Base-by-base conservation (phyloP, 2,888 invertebrate species). In the Microchrysa polita region DNA sequence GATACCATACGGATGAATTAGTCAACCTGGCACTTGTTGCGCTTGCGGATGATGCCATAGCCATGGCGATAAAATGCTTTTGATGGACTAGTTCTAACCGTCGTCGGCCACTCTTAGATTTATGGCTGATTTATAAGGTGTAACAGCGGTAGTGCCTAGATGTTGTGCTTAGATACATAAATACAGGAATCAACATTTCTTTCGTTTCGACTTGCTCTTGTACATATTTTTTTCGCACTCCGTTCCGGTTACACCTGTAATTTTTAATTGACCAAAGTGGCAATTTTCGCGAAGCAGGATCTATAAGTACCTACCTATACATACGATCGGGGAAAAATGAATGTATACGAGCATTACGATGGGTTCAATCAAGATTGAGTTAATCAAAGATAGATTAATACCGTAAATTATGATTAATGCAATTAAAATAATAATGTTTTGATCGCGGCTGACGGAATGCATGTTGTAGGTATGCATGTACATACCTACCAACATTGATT, bases 211-310 rank as follows among this genome's bases (percentile, higher is more conserved):
- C n/a, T n/a, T n/a, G 48, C 5, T n/a, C n/a, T n/a, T n/a, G n/a
- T n/a, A n/a, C n/a, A n/a, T n/a, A n/a, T 12, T 48, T 48, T 48
- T 48, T n/a, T n/a, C 10, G 2, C 42, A 44, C 42, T 48, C 65
- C 22, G 65, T 65, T 65, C 65, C 65, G 65, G 65, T 65, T 34
- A 44, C 65, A 65, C 65, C 65, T 65, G 65, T 65, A 65, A 65
- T 65, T 44, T 22, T 22, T 44, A 65, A 65, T 44, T 65, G 65
- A 34, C 48, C 44, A 44, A 65, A 65, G 22, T 48, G 48, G 44
- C 23, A 65, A 65, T 65, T 65, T 61, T 42, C 61, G 65, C 27
- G 10, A 22, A 20, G 20, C 48, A 20, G 48, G 20, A 12, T 48
- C 14, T 27, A n/a, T n/a, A n/a, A n/a, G n/a, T n/a, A n/a, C n/a